Evolutionary conservation across 2,113 vertebrate species (phyloP).

Genomic region (Dolichallabes microphthalmus): DNA sequence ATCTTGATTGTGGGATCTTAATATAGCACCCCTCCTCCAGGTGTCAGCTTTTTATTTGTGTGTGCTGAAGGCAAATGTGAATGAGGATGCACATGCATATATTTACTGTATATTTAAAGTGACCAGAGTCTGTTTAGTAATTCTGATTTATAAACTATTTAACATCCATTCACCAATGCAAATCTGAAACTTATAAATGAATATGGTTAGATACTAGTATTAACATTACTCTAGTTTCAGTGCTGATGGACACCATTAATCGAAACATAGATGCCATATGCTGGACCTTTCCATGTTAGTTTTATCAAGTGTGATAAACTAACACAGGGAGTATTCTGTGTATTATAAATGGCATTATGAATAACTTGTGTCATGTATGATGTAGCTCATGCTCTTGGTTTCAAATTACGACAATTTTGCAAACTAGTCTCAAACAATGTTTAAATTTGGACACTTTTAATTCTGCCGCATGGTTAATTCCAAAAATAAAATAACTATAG

Average conservation of each 20-base stretch:
- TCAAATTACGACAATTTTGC: background rate
- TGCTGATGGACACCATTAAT: background rate
- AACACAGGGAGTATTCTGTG: background rate
- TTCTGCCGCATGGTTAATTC: background rate
- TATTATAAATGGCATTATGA: background rate
- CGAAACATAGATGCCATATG: background rate
- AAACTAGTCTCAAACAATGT: background rate
- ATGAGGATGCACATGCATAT: background rate
- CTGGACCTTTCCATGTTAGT: background rate
- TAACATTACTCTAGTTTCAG: background rate
- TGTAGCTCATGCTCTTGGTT: background rate
- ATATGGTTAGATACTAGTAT: background rate
- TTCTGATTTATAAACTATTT: conserved; percentile 25
- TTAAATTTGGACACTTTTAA: background rate
- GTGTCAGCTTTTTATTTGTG: conserved; percentile 50
- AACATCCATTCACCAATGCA: background rate
- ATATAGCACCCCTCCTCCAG: conserved; percentile 50
- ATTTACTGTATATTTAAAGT: background rate
- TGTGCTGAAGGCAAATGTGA: conserved; percentile 6
- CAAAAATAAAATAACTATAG: background rate
- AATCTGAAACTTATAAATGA: background rate
- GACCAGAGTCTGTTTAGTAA: background rate
- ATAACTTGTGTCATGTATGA: background rate
- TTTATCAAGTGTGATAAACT: background rate
- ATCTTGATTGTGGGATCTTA: conserved; percentile 63